Base-by-base conservation (phyloP, 2,888 invertebrate species). In the Cephus rjabovi region DNA sequence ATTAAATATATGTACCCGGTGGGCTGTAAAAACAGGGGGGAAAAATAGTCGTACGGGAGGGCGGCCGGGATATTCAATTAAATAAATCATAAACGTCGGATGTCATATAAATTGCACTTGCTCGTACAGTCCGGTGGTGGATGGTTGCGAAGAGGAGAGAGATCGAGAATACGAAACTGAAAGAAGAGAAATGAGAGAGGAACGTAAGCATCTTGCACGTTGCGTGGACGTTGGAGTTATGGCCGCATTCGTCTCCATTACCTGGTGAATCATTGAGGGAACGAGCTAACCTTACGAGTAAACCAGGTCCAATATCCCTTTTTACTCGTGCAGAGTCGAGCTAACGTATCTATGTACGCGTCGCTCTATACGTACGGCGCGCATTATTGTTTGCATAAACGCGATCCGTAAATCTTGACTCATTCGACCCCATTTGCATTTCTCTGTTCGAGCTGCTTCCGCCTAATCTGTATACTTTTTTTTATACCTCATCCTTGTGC, bases 171-270 rank as follows among this genome's bases (percentile, higher is more conserved):
- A 23, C 23, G 2, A 23, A 6, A 56, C 23, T 2, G 56, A 56
- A 56, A 23, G 74, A 11, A 71, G 76, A 80, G 68, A 74, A 34
- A 40, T 37, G 34, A 33, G 40, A 75, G 30, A 68, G 31, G 76
- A 56, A 73, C 75, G 69, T 37, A 73, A 70, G 56, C 73, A 34
- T 34, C 74, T 37, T 77, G 76, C 71, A 12, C 73, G 73, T 73
- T 79, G 79, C 71, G 78, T 76, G 82, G 81, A 87, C 87, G 86
- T 23, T 87, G 85, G 84, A 90, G 88, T 90, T 89, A 89, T 88
- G 86, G 86, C 84, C 87, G 85, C 89, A 90, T 90, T 89, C 89
- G 89, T 90, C 89, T 90, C 89, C 89, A 90, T 90, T 90, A 90
- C 85, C 82, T 86, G 85, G 86, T 89, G 89, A 89, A 89, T 89